A percentile compares a stretch with the other conserved stretches of the same genome.
These are phyloP conservation scores for Cheilosia grossa DNA, from an alignment of 2,888 invertebrate species.

Conservation along the genomic window DNA sequence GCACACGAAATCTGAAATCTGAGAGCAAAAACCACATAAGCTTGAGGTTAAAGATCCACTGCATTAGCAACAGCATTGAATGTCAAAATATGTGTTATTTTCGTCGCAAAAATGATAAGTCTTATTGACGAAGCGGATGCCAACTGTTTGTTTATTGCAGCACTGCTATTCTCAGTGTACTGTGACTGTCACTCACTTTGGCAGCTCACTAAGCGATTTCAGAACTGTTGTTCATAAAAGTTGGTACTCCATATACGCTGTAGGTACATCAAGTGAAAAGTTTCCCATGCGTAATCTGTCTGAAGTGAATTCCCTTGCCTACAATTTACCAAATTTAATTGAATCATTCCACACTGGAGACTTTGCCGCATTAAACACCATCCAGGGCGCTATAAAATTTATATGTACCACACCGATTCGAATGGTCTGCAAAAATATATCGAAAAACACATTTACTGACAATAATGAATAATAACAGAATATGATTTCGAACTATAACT, in stretches of 20 bases:
- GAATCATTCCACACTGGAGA: conserved; percentile 13
- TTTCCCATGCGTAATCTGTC: not conserved
- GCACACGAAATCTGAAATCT: too few relatives aligned
- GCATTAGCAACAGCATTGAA: too few relatives aligned
- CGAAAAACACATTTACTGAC: conserved; percentile 72
- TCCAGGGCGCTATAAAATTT: conserved; percentile 63
- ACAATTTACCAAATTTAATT: conserved; percentile 34
- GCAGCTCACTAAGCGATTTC: not conserved
- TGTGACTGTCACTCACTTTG: too few relatives aligned
- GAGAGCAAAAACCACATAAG: too few relatives aligned
- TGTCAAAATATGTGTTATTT: too few relatives aligned
- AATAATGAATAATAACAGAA: conserved; percentile 75
- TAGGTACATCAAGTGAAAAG: not conserved
- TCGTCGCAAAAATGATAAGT: too few relatives aligned
- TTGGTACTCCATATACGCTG: too few relatives aligned
- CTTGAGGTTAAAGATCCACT: too few relatives aligned
- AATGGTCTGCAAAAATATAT: conserved; percentile 72
- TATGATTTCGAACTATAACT: conserved; percentile 73
- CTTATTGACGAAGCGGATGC: too few relatives aligned
- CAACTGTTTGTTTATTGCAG: too few relatives aligned
- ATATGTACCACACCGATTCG: conserved; percentile 39
- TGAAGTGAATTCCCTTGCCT: conserved; percentile 1
- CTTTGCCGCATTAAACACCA: conserved; percentile 41
- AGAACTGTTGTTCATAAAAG: too few relatives aligned
- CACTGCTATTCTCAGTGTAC: too few relatives aligned